A percentile compares a stretch with the other conserved stretches of the same genome.
Conservation (phyloP, 2,888 invertebrate species). For the Lamproptera curius region DNA sequence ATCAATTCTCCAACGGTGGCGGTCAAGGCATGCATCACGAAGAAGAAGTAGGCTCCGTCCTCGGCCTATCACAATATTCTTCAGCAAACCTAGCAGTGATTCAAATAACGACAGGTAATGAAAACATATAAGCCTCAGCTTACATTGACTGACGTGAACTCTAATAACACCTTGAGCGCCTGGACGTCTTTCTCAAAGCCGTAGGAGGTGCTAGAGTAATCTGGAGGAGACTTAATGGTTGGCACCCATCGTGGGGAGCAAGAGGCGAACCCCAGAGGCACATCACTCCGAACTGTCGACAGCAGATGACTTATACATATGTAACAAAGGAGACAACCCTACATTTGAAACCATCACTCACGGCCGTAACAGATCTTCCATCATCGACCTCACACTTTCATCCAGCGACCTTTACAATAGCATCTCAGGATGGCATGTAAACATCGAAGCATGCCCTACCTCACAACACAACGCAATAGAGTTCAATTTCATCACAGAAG, state of each 20-base stretch:
- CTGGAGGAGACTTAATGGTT: conserved; percentile 23
- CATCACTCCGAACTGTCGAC: conserved; percentile 8
- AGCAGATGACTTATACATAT: conserved; percentile 4
- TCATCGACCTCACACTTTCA: conserved; percentile 20
- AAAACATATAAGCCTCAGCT: conserved; percentile 11
- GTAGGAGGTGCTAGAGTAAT: conserved; percentile 5
- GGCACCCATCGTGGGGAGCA: conserved; percentile 22
- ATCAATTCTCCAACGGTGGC: conserved; percentile 10
- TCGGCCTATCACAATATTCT: conserved; percentile 17
- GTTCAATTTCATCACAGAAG: background rate
- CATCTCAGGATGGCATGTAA: conserved; percentile 18
- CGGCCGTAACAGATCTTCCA: conserved; percentile 7
- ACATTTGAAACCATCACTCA: conserved; percentile 25
- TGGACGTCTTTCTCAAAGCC: conserved; percentile 4
- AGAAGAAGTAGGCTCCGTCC: background rate
- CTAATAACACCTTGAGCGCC: conserved; percentile 10
- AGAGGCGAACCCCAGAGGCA: conserved; percentile 10
- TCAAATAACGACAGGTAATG: background rate
- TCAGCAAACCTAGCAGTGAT: conserved; percentile 15
- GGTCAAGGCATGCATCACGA: conserved; percentile 12
- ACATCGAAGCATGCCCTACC: conserved; percentile 11
- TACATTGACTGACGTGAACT: conserved; percentile 20
- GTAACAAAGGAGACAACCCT: conserved; percentile 20
- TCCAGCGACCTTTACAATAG: background rate
- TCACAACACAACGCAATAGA: conserved; percentile 24